Conservation (phyloP, 2,888 invertebrate species). For the Colostygia pectinataria region DNA sequence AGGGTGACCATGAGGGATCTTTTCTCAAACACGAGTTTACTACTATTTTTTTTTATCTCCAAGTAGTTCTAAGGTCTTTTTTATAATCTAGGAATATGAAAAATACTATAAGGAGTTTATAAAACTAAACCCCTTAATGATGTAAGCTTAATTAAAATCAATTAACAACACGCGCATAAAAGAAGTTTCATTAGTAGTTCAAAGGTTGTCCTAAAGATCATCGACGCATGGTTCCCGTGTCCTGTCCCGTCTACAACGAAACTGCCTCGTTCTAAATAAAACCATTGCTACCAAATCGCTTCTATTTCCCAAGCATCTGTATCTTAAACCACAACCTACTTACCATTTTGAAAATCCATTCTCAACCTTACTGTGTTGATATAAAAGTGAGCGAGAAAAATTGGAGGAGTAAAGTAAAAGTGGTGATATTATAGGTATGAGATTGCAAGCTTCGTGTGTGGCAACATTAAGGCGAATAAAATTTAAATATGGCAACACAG, state of each 20-base stretch:
- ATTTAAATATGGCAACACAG: slow-evolving; percentile 80
- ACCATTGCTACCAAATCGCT: slow-evolving; percentile 79
- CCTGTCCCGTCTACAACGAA: slow-evolving; percentile 57
- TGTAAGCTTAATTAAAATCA: too few species aligned
- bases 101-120: too few species aligned
- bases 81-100: too few species aligned
- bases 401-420: slow-evolving; percentile 18
- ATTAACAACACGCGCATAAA: too few species aligned
- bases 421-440: slow-evolving; percentile 68
- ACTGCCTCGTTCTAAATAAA: slow-evolving; percentile 78
- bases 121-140: too few species aligned
- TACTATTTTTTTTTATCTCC: too few species aligned
- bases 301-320: slow-evolving; percentile 72
- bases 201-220: not conserved
- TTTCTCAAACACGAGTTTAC: not conserved
- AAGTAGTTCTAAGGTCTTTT: too few species aligned
- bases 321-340: slow-evolving; percentile 42
- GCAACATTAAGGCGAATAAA: slow-evolving; percentile 81
- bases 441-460: slow-evolving; percentile 77
- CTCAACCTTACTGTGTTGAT: slow-evolving; percentile 37
- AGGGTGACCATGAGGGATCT: slow-evolving; percentile 29
- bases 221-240: slow-evolving; percentile 35
- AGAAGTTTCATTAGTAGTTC: too few species aligned
- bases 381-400: slow-evolving; percentile 32
- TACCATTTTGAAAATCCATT: slow-evolving; percentile 21